A percentile compares a stretch with the other conserved stretches of the same genome.
Evolutionary conservation across 2,888 invertebrate genomes (phyloP).

Genomic region (Hydropsyche betteni): DNA sequence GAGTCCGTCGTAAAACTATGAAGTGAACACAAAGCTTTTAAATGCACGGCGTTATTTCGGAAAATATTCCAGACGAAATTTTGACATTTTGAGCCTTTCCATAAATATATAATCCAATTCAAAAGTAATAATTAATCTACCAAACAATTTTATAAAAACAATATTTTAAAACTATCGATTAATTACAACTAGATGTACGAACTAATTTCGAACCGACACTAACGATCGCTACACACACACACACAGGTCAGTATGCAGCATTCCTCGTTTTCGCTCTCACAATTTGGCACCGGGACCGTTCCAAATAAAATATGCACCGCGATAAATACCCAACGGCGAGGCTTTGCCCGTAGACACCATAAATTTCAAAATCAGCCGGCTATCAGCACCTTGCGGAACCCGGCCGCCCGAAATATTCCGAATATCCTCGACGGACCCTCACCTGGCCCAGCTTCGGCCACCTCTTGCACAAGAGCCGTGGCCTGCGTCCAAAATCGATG

Average conservation of each 20-base stretch:
- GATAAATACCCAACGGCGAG: conserved; percentile 27
- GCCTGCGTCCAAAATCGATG: conserved; percentile 41
- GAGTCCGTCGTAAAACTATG: too few species aligned
- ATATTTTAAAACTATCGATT: too few species aligned
- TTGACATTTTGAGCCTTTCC: too few species aligned
- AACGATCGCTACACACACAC: too few species aligned
- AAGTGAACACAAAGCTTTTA: too few species aligned
- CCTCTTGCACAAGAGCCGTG: conserved; percentile 20
- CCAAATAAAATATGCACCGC: conserved; percentile 41
- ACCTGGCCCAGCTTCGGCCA: conserved; percentile 33
- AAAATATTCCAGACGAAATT: too few species aligned
- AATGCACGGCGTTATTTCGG: too few species aligned
- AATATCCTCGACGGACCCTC: conserved; percentile 45
- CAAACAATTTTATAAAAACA: too few species aligned
- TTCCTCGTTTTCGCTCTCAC: conserved; percentile 15
- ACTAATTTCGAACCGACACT: too few species aligned
- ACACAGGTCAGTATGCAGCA: neutral
- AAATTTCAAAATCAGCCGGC: conserved; percentile 45
- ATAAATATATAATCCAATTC: too few species aligned
- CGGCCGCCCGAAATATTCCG: conserved; percentile 43
- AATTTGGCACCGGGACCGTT: conserved; percentile 29
- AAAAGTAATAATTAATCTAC: too few species aligned
- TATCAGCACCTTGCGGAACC: conserved; percentile 44
- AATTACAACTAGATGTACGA: too few species aligned
- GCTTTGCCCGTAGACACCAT: conserved; percentile 41